A percentile compares a stretch with the other conserved stretches of the same genome.
phyloP scores from a whole-genome alignment of 2,797 vertebrate species.

The Propithecus deckenii region DNA sequence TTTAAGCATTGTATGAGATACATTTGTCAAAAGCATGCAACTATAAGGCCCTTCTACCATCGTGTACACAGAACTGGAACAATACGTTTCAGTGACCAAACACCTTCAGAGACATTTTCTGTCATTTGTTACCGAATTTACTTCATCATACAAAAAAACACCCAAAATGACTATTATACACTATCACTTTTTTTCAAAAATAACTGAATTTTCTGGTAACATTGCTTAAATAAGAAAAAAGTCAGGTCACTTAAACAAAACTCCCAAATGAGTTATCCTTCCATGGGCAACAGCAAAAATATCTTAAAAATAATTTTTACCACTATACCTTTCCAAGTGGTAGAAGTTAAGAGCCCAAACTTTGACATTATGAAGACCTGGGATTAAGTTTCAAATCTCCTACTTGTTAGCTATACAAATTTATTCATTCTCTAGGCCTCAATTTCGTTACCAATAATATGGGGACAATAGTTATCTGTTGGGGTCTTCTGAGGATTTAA shows the following conservation, averaged over 20 bases:
- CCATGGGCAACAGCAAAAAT: not conserved
- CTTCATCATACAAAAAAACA: not conserved
- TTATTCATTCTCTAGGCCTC: not conserved
- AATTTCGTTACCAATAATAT: not conserved
- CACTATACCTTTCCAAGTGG: not conserved
- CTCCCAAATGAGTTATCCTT: not conserved
- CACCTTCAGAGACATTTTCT: not conserved
- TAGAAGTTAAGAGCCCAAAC: not conserved
- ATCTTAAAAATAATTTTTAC: not conserved
- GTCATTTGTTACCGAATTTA: conserved; percentile 27
- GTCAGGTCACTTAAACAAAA: not conserved
- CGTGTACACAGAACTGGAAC: not conserved
- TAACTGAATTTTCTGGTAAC: not conserved
- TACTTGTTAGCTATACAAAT: not conserved
- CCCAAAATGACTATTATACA: no score
- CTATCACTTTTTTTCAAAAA: not conserved
- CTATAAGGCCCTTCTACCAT: not conserved
- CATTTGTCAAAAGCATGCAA: not conserved
- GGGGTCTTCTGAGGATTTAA: not conserved
- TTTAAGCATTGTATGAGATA: not conserved
- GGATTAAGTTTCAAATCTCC: not conserved
- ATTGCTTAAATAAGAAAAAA: conserved; percentile 4
- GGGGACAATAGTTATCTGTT: not conserved
- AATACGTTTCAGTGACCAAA: not conserved
- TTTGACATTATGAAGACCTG: not conserved